These are phyloP conservation scores for Nomada ferruginata DNA, from an alignment of 2,888 invertebrate species.

Conservation along the genomic window DNA sequence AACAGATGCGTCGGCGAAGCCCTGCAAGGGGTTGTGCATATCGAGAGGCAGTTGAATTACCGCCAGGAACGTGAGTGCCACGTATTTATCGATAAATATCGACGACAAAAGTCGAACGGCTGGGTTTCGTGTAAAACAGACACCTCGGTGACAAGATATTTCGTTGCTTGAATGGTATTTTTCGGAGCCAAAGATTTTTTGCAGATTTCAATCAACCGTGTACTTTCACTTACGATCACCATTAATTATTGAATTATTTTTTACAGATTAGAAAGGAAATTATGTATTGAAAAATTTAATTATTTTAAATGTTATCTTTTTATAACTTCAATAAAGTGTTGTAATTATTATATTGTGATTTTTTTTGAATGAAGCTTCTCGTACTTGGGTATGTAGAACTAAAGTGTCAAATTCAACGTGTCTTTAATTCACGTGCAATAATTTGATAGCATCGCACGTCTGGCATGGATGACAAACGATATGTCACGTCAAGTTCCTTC, in stretches of 20 bases:
- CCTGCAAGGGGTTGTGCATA: conserved; percentile 67
- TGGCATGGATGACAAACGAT: background rate
- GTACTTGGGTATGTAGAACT: no score
- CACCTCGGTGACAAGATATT: conserved; percentile 26
- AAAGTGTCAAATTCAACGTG: no score
- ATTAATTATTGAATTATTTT: background rate
- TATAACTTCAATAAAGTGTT: no score
- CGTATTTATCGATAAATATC: conserved; percentile 37
- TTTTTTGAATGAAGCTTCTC: no score
- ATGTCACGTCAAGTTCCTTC: background rate
- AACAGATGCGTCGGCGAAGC: conserved; percentile 78
- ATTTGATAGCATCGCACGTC: background rate
- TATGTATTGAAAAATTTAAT: no score
- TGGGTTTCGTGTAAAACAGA: conserved; percentile 20
- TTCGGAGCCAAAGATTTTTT: background rate
- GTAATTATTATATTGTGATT: no score
- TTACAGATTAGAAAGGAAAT: background rate
- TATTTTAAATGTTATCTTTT: no score
- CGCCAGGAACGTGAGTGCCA: conserved; percentile 52
- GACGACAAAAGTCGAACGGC: conserved; percentile 21
- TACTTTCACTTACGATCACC: background rate
- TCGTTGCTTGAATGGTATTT: conserved; percentile 42
- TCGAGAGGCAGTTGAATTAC: conserved; percentile 60
- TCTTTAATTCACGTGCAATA: no score
- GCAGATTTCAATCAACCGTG: background rate